Conservation (phyloP, 2,888 invertebrate species). For the Rhingia rostrata region DNA sequence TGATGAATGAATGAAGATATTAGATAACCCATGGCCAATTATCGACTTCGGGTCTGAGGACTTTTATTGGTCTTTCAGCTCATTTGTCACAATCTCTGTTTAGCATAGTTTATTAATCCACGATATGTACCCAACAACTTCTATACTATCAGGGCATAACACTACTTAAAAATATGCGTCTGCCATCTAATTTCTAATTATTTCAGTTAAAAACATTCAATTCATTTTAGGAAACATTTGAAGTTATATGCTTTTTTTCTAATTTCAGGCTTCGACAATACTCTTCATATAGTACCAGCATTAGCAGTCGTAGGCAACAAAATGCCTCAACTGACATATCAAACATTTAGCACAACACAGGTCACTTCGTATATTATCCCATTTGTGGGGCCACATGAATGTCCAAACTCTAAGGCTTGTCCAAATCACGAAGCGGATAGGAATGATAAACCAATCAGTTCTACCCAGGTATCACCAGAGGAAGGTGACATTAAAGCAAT, state of each 20-base stretch:
- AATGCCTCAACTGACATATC: slow-evolving; percentile 76
- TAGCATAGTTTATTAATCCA: too few species aligned
- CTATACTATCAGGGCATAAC: too few species aligned
- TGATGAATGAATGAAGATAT: too few species aligned
- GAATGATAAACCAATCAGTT: slow-evolving; percentile 9
- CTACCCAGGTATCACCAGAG: slow-evolving; percentile 37
- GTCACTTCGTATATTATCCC: slow-evolving; percentile 83
- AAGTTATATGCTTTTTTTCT: not conserved
- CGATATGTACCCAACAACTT: too few species aligned
- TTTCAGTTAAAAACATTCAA: not conserved
- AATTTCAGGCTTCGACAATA: slow-evolving; percentile 82
- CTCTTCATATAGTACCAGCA: slow-evolving; percentile 82
- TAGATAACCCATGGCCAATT: too few species aligned
- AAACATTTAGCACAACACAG: slow-evolving; percentile 80
- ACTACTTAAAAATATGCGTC: too few species aligned
- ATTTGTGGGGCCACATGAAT: slow-evolving; percentile 83
- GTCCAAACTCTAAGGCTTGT: slow-evolving; percentile 82
- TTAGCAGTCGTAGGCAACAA: slow-evolving; percentile 80
- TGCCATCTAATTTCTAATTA: too few species aligned
- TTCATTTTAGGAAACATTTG: not conserved
- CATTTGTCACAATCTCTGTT: too few species aligned
- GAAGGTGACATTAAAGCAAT: slow-evolving; percentile 56
- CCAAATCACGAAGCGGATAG: slow-evolving; percentile 79
- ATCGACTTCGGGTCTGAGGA: too few species aligned
- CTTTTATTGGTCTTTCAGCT: too few species aligned